Evolutionary conservation across 1,140 invertebrate genomes (phyloP).

Genomic region (Bombus vancouverensis): DNA sequence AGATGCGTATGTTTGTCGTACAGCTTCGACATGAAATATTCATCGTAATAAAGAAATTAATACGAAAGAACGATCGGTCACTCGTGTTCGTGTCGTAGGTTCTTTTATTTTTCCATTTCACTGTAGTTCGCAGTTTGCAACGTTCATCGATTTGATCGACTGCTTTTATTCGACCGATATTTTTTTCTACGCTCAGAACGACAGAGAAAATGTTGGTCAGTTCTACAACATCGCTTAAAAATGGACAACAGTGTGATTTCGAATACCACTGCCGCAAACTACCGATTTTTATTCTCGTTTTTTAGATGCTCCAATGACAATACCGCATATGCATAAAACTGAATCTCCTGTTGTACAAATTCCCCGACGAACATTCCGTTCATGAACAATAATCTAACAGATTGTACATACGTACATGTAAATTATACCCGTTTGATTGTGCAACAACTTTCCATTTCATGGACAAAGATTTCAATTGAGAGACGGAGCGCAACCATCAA

Average conservation of each 20-base stretch:
- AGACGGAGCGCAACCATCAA: not conserved
- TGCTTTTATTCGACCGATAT: not conserved
- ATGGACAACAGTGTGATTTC: not conserved
- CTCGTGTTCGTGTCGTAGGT: not conserved
- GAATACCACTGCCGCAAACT: not conserved
- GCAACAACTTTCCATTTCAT: not conserved
- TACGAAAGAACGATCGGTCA: not conserved
- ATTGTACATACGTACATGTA: not conserved
- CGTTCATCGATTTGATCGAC: not conserved
- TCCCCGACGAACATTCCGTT: not conserved
- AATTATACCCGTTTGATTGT: not conserved
- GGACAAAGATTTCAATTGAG: not conserved
- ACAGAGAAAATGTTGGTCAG: not conserved
- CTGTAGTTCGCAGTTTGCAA: not conserved
- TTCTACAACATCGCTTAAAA: slow-evolving; percentile 4
- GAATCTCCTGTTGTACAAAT: not conserved
- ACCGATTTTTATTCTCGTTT: not conserved
- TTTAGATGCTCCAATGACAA: not conserved
- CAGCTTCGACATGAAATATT: not conserved
- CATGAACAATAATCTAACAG: not conserved
- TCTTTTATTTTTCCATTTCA: not conserved
- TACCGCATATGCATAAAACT: not conserved
- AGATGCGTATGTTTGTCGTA: not conserved
- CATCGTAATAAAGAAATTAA: not conserved
- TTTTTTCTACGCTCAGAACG: not conserved